phyloP scores from a whole-genome alignment of 1,140 invertebrate genomes.

The Drosophila baimaii region DNA sequence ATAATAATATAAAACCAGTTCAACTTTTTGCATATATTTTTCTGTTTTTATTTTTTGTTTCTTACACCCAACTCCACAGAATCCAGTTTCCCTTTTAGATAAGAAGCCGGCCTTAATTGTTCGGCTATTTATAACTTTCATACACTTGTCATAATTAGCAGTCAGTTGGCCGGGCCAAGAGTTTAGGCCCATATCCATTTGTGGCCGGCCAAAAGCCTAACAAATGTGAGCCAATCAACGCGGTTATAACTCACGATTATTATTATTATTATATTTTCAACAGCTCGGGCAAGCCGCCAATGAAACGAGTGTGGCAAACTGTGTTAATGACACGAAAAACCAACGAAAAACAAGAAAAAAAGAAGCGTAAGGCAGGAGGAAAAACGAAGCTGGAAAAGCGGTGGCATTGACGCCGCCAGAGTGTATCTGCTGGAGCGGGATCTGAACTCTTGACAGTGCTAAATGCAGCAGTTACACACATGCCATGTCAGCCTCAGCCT shows the following conservation, averaged over 20 bases:
- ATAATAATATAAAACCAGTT: slow-evolving; percentile 34
- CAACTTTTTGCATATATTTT: slow-evolving; percentile 18
- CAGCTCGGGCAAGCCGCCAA: slow-evolving; percentile 51
- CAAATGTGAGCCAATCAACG: slow-evolving; percentile 63
- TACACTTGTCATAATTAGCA: slow-evolving; percentile 49
- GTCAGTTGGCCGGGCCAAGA: slow-evolving; percentile 32
- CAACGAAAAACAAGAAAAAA: slow-evolving; percentile 46
- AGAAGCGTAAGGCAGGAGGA: slow-evolving; percentile 16
- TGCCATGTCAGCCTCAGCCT: slow-evolving; percentile 18
- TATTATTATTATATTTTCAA: slow-evolving; percentile 71
- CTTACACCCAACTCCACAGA: neutral
- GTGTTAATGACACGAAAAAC: slow-evolving; percentile 79
- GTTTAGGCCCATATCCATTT: slow-evolving; percentile 25
- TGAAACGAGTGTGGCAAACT: slow-evolving; percentile 56
- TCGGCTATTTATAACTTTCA: slow-evolving; percentile 36
- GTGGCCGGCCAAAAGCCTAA: slow-evolving; percentile 50
- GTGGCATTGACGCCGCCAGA: slow-evolving; percentile 20
- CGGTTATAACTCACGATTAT: slow-evolving; percentile 64
- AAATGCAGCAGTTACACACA: slow-evolving; percentile 80
- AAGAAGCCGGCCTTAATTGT: slow-evolving; percentile 43
- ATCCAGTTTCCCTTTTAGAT: slow-evolving; percentile 42
- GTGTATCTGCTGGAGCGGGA: slow-evolving; percentile 23
- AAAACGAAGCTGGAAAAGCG: slow-evolving; percentile 52
- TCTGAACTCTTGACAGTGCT: slow-evolving; percentile 79
- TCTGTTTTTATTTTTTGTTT: neutral